Evolutionary conservation across 2,113 vertebrate genomes (phyloP), one percentile per base, ranked within the genome.

Genomic region (Phrynosoma blainvillii): DNA sequence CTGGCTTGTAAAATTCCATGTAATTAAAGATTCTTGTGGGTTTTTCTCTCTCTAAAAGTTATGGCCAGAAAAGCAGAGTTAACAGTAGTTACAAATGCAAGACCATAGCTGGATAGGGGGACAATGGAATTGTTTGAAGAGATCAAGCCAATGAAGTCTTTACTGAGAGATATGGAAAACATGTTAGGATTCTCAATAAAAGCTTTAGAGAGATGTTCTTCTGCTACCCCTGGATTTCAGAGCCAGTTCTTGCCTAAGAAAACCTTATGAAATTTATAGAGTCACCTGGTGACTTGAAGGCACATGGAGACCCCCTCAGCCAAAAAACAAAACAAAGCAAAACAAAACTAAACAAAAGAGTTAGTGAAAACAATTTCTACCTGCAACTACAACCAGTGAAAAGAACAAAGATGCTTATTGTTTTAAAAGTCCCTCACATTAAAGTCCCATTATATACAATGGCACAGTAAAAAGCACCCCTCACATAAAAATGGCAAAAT

Each of bases 1-100:
- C 52, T 90, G 84, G 32, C 62, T 92, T 90, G 85, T 21, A 91
- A 91, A 88, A 85, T 71, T 88, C 79, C 59, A 36, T 62, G 52
- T 88, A 91, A 87, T 68, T 13, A 68, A 87, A 87, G 1, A 1
- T 1, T 52, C 62, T 12, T 73, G 32, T 54, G 42, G 36, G 36
- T 1, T 9, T 7, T 5, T 30, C 90, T 68, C 75, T 30, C 90
- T 68, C 75, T 25, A 68, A 88, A 40, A 88, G 18, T 13, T 18
- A 52, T 65, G 47, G 71, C 4, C 25, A 32, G 2, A 59, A 54
- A 56, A n/a, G 79, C 3, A 23, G 36, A 87, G 65, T 88, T 27
- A 42, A 52, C 88, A 59, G 70, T 0, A 68, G 56, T 21, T 88
- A 80, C 16, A 89, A 87, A 90, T 52, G 0, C 12, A 74, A 8